phyloP scores from a whole-genome alignment of 2,797 vertebrate species.

The Alfaro cultratus region DNA sequence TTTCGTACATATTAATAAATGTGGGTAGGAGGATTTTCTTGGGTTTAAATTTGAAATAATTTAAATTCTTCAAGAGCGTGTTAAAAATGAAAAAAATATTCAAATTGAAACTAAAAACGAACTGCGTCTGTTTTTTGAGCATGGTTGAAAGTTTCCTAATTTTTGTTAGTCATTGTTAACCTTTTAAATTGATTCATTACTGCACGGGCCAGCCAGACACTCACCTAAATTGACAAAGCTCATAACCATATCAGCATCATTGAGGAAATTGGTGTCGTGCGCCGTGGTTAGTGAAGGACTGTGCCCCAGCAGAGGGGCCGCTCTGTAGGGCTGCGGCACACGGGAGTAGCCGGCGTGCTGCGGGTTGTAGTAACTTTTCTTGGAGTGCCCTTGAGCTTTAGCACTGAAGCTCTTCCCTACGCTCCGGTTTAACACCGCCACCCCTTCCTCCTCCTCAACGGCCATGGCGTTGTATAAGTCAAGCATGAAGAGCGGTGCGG shows the following conservation, averaged over 20 bases:
- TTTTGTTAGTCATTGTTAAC: neutral
- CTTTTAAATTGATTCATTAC: neutral
- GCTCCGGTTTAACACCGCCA: conserved; percentile 80
- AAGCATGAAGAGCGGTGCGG: conserved; percentile 98
- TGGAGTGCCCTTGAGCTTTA: conserved; percentile 83
- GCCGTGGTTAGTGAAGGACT: conserved; percentile 89
- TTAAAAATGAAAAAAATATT: neutral
- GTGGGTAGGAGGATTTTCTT: neutral
- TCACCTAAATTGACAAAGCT: conserved; percentile 99
- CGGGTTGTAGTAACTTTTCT: conserved; percentile 85
- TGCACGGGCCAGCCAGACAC: conserved; percentile 55
- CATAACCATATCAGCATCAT: conserved; percentile 99
- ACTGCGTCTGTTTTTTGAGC: neutral
- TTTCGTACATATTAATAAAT: neutral
- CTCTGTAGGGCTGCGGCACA: conserved; percentile 87
- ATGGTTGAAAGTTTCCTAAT: neutral
- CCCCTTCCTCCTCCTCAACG: conserved; percentile 89
- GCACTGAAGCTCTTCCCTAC: conserved; percentile 81
- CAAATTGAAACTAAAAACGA: neutral
- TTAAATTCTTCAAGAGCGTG: neutral
- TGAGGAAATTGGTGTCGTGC: conserved; percentile 96
- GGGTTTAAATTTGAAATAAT: neutral
- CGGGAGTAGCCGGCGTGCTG: conserved; percentile 88
- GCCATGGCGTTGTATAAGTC: conserved; percentile 99
- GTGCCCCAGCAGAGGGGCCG: conserved; percentile 87